phyloP scores from a whole-genome alignment of 2,888 invertebrate genomes.

The Cybosia mesomella region DNA sequence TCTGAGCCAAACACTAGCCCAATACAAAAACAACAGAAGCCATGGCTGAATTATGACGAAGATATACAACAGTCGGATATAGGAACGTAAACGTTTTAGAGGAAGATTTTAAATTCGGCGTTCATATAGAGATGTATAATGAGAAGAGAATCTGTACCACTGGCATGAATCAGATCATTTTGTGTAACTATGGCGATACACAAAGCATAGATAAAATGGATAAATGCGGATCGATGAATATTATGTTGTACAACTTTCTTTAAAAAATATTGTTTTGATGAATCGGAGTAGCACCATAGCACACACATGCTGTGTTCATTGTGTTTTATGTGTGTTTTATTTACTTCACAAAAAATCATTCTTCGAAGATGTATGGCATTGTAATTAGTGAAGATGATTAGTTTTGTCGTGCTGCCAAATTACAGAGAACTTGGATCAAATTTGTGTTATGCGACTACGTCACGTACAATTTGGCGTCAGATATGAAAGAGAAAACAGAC shows the following conservation, averaged over 20 bases:
- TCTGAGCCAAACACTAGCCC: too few species aligned
- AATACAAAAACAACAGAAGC: not conserved
- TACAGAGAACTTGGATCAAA: constrained; percentile 63
- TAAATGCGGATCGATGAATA: not conserved
- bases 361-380: constrained; percentile 46
- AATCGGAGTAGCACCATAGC: constrained; percentile 7
- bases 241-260: not conserved
- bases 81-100: not conserved
- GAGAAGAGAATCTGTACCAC: not conserved
- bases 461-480: constrained; percentile 42
- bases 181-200: not conserved
- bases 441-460: constrained; percentile 47
- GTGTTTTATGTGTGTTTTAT: not conserved
- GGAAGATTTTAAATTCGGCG: not conserved
- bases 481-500: constrained; percentile 35
- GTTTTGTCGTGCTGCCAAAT: constrained; percentile 63
- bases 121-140: not conserved
- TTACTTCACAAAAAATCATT: constrained; percentile 2
- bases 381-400: constrained; percentile 56
- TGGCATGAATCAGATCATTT: not conserved
- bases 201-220: too few species aligned
- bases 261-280: constrained; percentile 14
- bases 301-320: not conserved
- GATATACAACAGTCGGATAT: not conserved
- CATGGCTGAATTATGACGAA: too few species aligned